These are phyloP conservation scores for Molossus alvarezi DNA, from an alignment of 2,797 vertebrate genomes.

Conservation along the genomic window DNA sequence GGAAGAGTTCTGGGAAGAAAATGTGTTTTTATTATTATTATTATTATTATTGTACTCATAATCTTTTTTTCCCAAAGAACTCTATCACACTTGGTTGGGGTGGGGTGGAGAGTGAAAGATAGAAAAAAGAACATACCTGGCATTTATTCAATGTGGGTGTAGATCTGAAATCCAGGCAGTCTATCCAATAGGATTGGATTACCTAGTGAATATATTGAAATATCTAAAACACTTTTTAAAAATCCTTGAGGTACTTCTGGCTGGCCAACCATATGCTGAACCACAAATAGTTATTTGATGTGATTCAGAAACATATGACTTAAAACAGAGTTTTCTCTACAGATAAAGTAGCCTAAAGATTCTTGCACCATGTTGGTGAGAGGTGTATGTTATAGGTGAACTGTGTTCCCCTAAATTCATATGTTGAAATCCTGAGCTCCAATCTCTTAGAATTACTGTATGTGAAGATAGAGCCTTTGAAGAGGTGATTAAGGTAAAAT, in stretches of 20 bases:
- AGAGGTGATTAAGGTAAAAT: neutral
- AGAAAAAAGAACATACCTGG: neutral
- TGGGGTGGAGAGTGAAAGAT: neutral
- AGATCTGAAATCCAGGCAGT: slow-evolving; percentile 53
- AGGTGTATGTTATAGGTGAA: neutral
- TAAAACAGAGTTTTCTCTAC: slow-evolving; percentile 65
- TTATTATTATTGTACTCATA: slow-evolving; percentile 45
- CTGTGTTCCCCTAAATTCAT: neutral
- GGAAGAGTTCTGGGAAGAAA: slow-evolving; percentile 28
- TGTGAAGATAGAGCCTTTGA: neutral
- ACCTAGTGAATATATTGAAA: slow-evolving; percentile 50
- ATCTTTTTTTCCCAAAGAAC: slow-evolving; percentile 3
- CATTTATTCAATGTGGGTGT: neutral
- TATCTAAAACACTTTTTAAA: slow-evolving; percentile 26
- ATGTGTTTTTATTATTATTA: neutral
- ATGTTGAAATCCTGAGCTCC: neutral
- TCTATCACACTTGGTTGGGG: neutral
- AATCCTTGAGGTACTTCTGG: slow-evolving; percentile 35
- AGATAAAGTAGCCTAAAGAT: slow-evolving; percentile 10
- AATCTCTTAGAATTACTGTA: neutral
- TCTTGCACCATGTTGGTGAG: slow-evolving; percentile 9
- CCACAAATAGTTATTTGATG: slow-evolving; percentile 60
- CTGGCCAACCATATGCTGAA: slow-evolving; percentile 62
- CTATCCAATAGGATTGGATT: slow-evolving; percentile 34
- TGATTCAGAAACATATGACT: slow-evolving; percentile 54